Percentiles rank a stretch among this genome's conserved stretches.
phyloP scores from a whole-genome alignment of 2,113 vertebrate genomes.

The Oreochromis tanganicae region DNA sequence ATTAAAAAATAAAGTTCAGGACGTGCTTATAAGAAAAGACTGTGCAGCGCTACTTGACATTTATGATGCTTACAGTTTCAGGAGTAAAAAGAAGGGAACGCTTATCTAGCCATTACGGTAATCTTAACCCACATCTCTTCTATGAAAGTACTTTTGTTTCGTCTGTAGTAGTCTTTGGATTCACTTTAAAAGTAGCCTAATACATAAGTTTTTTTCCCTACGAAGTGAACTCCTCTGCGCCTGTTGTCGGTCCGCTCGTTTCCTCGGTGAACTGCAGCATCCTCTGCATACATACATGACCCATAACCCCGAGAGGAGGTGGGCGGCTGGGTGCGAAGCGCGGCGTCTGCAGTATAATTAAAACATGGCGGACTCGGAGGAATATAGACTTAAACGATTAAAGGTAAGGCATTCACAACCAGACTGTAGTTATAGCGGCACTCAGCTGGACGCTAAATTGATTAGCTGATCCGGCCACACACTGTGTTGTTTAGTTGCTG shows the following conservation, averaged over 20 bases:
- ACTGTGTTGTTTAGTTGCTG: neutral
- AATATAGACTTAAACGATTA: constrained; percentile 57
- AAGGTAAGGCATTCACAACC: constrained; percentile 27
- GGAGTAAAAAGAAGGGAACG: neutral
- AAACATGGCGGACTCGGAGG: constrained; percentile 71
- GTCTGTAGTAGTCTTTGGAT: neutral
- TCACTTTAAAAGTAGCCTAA: neutral
- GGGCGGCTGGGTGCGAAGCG: constrained; percentile 20
- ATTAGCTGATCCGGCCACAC: neutral
- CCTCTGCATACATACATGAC: neutral
- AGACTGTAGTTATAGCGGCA: fast-evolving
- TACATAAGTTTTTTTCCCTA: neutral
- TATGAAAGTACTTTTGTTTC: neutral
- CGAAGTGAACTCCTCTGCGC: neutral
- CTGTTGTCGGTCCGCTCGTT: neutral
- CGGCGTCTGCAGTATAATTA: constrained; percentile 58
- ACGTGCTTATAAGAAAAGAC: neutral
- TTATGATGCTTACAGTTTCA: neutral
- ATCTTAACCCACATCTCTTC: neutral
- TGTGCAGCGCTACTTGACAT: neutral
- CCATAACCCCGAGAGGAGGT: constrained; percentile 1
- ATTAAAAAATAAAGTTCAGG: neutral
- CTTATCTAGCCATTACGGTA: neutral
- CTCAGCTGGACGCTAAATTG: fast-evolving
- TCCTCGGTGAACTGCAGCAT: neutral